These are phyloP conservation scores for Mormyrus hasselquistii DNA, from an alignment of 2,797 vertebrate genomes.

Conservation along the genomic window DNA sequence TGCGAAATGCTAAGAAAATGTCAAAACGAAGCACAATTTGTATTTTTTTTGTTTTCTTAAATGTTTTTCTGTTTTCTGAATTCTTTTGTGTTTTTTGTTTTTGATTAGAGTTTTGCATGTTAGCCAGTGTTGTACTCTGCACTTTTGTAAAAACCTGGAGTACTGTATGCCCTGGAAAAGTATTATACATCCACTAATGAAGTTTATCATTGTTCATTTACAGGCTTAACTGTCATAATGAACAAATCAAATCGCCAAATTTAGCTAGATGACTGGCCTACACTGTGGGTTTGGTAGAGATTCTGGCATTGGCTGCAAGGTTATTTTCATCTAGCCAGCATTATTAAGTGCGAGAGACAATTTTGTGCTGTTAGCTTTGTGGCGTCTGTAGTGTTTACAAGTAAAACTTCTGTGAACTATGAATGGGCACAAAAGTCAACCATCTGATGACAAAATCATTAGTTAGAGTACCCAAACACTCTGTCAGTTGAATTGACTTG, in stretches of 20 bases:
- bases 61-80: neutral
- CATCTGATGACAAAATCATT: neutral
- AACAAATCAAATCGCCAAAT: neutral
- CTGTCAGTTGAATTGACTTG: neutral
- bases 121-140: neutral
- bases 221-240: neutral
- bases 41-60: neutral
- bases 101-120: neutral
- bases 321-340: neutral
- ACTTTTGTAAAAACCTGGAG: neutral
- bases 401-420: neutral
- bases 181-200: neutral
- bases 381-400: neutral
- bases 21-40: neutral
- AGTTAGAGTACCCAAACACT: neutral
- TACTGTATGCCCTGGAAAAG: neutral
- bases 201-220: neutral
- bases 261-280: neutral
- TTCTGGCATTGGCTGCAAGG: neutral
- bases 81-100: neutral
- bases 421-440: neutral
- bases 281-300: neutral
- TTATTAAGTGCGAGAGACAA: neutral
- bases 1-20: neutral
- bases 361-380: neutral